Evolutionary conservation across 2,888 invertebrate species (phyloP), one percentile per base, ranked within the genome.

Genomic region (Melikaiella ostensackeni): DNA sequence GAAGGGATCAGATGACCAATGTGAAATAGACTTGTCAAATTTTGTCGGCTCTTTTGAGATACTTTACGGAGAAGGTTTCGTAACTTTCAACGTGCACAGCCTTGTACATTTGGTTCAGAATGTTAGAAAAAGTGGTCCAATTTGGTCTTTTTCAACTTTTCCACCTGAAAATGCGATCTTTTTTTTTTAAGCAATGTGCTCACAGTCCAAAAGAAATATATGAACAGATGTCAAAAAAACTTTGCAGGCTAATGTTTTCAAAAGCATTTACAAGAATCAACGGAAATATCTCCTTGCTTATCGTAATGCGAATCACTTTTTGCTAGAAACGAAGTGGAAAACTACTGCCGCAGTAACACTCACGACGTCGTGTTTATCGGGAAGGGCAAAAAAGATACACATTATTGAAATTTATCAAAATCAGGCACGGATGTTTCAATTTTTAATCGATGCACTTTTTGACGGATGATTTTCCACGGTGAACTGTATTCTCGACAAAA

Each of bases 61-160:
- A 64, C 30, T 64, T 27, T 30, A 64, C 7, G 33, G 33, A 4
- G 33, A 35, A 42, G 35, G 30, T n/a, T 30, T 5, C 6, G 64
- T 64, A 13, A 64, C 64, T 35, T 64, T 64, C 9, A 64, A 64
- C 27, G 64, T 64, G n/a, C 64, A 64, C 64, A 38, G 38, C 38
- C 27, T 64, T 11, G 6, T 24, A 30, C 64, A 64, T 16, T n/a
- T 35, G 27, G 64, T 64, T 30, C n/a, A 19, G 11, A 24, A n/a
- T 64, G 64, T 64, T n/a, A 35, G 19, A 42, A 64, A 64, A 64
- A 21, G 64, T 30, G 64, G 64, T 42, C 33, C 64, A 38, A 38
- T 64, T 8, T 64, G 64, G 64, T 6, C n/a, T 6, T 2, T 6
- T 64, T 64, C 64, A 33, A 33, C 33, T 42, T 64, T 64, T 4